Evolutionary conservation across 2,797 vertebrate species (phyloP).

Genomic region (Darevskia mixta): DNA sequence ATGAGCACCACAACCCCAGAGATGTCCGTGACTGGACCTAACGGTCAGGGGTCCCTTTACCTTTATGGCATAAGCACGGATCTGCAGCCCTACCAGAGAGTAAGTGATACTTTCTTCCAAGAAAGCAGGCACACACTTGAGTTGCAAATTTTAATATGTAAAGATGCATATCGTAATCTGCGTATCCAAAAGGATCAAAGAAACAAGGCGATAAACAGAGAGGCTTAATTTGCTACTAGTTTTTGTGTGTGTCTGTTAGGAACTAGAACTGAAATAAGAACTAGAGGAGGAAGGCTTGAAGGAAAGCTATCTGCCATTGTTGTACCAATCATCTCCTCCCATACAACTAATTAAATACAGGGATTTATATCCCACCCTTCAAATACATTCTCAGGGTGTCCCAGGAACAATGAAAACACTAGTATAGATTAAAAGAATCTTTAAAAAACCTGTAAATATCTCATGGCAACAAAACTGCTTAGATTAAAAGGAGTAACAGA

Average conservation of each 20-base stretch:
- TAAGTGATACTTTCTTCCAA: not conserved
- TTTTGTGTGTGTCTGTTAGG: not conserved
- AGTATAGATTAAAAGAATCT: not conserved
- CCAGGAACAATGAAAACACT: not conserved
- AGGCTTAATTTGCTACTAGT: not conserved
- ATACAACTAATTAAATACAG: not conserved
- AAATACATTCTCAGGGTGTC: not conserved
- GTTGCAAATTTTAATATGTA: not conserved
- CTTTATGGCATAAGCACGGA: not conserved
- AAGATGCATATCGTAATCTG: not conserved
- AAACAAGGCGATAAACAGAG: not conserved
- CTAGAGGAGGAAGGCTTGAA: not conserved
- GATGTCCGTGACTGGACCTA: accelerated
- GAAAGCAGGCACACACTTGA: not conserved
- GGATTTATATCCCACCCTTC: not conserved
- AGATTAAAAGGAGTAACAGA: not conserved
- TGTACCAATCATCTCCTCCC: not conserved
- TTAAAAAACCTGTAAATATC: not conserved
- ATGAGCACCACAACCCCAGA: too few relatives aligned
- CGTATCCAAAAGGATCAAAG: not conserved
- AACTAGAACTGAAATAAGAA: not conserved
- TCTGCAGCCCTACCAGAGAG: not conserved
- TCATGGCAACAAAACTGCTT: not conserved
- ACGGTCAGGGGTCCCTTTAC: too few relatives aligned
- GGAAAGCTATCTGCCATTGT: not conserved